Evolutionary conservation across 2,797 vertebrate genomes (phyloP), one percentile per base, ranked within the genome.

Genomic region (Notoglanidium macrostoma): DNA sequence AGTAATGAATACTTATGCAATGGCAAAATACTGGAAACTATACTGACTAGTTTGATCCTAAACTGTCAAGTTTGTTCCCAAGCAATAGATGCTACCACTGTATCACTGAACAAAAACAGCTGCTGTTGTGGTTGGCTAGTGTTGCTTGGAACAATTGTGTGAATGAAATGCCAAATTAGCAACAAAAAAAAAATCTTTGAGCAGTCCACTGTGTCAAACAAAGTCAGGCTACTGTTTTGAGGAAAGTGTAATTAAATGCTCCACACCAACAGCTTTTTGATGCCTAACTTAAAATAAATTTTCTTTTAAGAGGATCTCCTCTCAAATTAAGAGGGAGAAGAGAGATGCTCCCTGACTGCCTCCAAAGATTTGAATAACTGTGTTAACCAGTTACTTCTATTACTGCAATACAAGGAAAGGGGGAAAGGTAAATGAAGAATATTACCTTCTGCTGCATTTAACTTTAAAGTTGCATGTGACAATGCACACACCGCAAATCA

Each of bases 261-360:
- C 61, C 23, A 40, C 78, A 26, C 55, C 44, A 67, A 51, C 80
- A 83, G 23, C 15, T 26, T 44, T 32, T 63, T 81, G 63, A 46
- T 21, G 40, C 59, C 79, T 67, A 83, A 68, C 61, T 83, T 15
- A 68, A 67, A 67, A 83, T 51, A 4, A 32, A 83, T 51, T 67
- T 51, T 40, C 40, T 40, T 40, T 40, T 40, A 40, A 40, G 51
- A 67, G 51, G 63, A 49, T 55, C 44, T 29, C n/a, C 61, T n/a
- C 40, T 81, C 81, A n/a, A 51, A 49, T 0, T 29, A 55, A 80
- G 78, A 80, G 55, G 55, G 11, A 26, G 19, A 59, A 80, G 32
- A 40, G 19, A 59, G 26, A 63, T 63, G 23, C 23, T 63, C 11
- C 10, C 11, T 67, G 29, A 32, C 65, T 67, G n/a, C 29, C 1